Evolutionary conservation across 2,888 invertebrate species (phyloP).

Genomic region (Brachylomia viminalis): DNA sequence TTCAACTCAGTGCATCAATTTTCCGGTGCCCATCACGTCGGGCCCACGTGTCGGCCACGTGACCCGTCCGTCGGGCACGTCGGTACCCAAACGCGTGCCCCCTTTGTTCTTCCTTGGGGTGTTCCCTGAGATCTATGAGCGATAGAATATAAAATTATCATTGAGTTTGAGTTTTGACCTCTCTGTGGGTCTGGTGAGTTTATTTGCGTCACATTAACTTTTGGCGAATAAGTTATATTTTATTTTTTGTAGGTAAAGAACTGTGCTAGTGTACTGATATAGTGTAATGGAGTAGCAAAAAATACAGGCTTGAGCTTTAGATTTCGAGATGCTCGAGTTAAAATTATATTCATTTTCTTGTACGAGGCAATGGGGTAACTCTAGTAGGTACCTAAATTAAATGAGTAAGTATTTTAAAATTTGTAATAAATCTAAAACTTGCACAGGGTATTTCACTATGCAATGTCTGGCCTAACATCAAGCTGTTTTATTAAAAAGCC

Average conservation of each 20-base stretch:
- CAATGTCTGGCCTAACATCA: not conserved
- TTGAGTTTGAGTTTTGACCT: conserved; percentile 65
- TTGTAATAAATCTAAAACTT: too few species aligned
- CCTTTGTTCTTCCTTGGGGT: conserved; percentile 67
- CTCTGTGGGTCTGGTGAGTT: conserved; percentile 19
- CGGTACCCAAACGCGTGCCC: conserved; percentile 65
- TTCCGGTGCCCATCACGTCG: conserved; percentile 82
- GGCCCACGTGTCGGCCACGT: conserved; percentile 84
- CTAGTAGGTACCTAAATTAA: not conserved
- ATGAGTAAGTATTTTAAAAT: too few species aligned
- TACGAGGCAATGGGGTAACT: not conserved
- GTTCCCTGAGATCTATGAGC: conserved; percentile 60
- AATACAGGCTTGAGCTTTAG: too few species aligned
- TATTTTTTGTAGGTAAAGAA: too few species aligned
- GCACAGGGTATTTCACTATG: too few species aligned
- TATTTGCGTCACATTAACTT: conserved; percentile 47
- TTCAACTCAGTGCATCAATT: conserved; percentile 81
- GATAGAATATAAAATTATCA: conserved; percentile 69
- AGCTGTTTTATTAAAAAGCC: too few species aligned
- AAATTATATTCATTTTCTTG: not conserved
- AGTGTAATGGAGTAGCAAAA: not conserved
- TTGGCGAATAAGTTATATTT: not conserved
- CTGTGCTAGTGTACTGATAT: too few species aligned
- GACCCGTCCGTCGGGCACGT: conserved; percentile 72
- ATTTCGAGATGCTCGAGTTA: not conserved